Percentiles rank a stretch among this genome's conserved stretches.
These are phyloP conservation scores for Balaenoptera acutorostrata DNA, from an alignment of 2,113 vertebrate genomes.

Conservation along the genomic window DNA sequence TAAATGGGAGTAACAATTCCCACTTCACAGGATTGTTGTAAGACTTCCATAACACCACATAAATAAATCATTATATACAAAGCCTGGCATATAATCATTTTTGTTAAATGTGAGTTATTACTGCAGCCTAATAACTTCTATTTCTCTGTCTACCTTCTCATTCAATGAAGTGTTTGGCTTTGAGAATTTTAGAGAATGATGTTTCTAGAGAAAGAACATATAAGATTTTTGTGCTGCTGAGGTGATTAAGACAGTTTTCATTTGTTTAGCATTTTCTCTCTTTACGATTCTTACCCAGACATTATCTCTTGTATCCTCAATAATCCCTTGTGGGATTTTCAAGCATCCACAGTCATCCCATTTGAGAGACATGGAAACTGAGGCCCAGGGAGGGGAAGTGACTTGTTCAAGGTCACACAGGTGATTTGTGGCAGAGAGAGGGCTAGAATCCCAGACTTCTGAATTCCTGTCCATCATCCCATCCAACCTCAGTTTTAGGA, in stretches of 20 bases:
- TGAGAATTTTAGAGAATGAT: not conserved
- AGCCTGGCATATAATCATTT: not conserved
- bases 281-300: not conserved
- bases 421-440: not conserved
- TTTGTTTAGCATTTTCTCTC: not conserved
- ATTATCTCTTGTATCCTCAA: not conserved
- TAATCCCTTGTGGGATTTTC: not conserved
- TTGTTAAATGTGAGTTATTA: not conserved
- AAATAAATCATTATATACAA: not conserved
- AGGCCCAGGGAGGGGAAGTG: not conserved
- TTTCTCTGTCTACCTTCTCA: not conserved
- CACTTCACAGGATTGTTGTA: not conserved
- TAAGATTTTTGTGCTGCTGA: not conserved
- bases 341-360: not conserved
- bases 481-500: not conserved
- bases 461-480: not conserved
- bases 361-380: not conserved
- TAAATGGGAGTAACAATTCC: not conserved
- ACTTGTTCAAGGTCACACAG: not conserved
- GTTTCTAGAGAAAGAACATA: not conserved
- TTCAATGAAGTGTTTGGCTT: not conserved
- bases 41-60: not conserved
- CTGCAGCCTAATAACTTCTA: not conserved
- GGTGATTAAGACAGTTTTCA: not conserved
- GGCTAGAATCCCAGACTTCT: not conserved